These are phyloP conservation scores for Percina caprodes DNA, from an alignment of 2,113 vertebrate genomes.

Conservation along the genomic window DNA sequence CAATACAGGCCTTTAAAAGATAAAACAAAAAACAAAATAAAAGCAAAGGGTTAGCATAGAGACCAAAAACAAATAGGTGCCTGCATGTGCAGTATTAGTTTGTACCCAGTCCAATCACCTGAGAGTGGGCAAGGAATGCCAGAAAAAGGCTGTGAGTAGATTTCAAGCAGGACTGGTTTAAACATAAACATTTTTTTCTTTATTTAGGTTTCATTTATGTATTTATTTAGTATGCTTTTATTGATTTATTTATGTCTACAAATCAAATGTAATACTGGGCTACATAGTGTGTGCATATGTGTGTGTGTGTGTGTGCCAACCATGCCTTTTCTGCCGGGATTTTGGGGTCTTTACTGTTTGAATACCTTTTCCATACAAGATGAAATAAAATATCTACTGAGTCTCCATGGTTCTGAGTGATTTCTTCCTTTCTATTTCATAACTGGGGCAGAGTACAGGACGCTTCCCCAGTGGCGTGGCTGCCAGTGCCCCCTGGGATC, in stretches of 20 bases:
- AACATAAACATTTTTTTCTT: too few species aligned
- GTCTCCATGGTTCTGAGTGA: conserved; percentile 27
- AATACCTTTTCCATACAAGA: conserved; percentile 34
- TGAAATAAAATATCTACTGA: neutral
- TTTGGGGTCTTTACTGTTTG: conserved; percentile 35
- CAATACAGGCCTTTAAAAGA: too few species aligned
- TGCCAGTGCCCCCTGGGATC: conserved; percentile 31
- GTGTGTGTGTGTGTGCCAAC: neutral
- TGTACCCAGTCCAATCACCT: too few species aligned
- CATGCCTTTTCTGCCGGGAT: conserved; percentile 16
- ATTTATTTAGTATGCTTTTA: neutral
- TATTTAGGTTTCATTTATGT: neutral
- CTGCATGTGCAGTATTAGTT: neutral
- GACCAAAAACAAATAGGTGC: conserved; percentile 10
- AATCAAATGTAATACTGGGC: neutral
- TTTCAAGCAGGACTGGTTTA: too few species aligned
- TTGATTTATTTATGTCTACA: neutral
- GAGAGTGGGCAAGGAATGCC: too few species aligned
- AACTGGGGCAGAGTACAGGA: conserved; percentile 37
- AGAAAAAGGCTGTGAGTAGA: too few species aligned
- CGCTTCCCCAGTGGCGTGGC: conserved; percentile 19
- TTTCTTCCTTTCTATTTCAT: conserved; percentile 46
- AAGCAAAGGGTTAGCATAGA: neutral
- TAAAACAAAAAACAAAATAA: too few species aligned
- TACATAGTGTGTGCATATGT: neutral